phyloP scores from a whole-genome alignment of 2,888 invertebrate genomes.

The Heliconius erato region DNA sequence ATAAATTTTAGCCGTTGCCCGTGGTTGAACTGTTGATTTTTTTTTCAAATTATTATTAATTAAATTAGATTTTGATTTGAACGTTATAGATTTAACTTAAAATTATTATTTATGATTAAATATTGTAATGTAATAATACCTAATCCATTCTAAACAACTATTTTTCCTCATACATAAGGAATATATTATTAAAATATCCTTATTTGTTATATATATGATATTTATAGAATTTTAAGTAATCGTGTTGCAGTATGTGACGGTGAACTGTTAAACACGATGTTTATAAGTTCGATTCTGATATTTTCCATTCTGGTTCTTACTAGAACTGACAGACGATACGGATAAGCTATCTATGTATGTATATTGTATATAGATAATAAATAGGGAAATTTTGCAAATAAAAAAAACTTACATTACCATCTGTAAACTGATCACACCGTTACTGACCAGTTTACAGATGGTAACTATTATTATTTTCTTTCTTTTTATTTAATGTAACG shows the following conservation, averaged over 20 bases:
- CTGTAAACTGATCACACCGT: too few species aligned
- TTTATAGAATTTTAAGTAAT: neutral
- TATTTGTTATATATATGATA: neutral
- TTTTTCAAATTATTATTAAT: neutral
- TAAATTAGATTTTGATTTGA: neutral
- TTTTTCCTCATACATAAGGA: neutral
- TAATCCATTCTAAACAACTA: too few species aligned
- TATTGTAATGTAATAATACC: neutral
- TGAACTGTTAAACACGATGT: neutral
- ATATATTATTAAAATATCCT: constrained; percentile 1
- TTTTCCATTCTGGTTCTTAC: neutral
- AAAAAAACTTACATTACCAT: neutral
- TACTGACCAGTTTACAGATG: neutral
- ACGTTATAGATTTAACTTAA: neutral
- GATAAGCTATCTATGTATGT: neutral
- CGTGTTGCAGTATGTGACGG: neutral
- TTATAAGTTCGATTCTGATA: neutral
- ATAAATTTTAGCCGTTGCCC: constrained; percentile 12
- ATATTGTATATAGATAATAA: neutral
- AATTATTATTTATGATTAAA: neutral
- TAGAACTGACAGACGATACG: too few species aligned
- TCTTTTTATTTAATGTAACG: neutral
- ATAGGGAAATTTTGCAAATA: neutral
- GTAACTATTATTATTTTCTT: neutral
- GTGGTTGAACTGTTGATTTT: neutral